A percentile compares a stretch with the other conserved stretches of the same genome.
phyloP scores from a whole-genome alignment of 2,797 vertebrate genomes.

The Epinephelus awoara region DNA sequence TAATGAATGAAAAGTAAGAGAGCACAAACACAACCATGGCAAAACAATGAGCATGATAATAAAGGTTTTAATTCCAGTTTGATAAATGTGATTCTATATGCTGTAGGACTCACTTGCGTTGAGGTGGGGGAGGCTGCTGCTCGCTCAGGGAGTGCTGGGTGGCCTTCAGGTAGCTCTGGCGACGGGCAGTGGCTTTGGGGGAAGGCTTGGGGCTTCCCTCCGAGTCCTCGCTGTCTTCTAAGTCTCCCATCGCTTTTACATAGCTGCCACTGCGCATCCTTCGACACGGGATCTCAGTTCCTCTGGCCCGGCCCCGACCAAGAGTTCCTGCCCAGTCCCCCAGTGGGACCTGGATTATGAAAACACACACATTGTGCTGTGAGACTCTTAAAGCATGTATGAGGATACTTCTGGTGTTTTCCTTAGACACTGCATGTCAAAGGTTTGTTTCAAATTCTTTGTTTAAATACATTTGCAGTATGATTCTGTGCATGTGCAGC shows the following conservation, averaged over 20 bases:
- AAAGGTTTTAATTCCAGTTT: background rate
- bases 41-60: constrained; percentile 44
- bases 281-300: constrained; percentile 95
- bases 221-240: constrained; percentile 96
- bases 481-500: constrained; percentile 17
- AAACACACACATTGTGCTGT: background rate
- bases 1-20: constrained; percentile 44
- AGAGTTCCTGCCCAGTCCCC: constrained; percentile 94
- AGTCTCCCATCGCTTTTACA: constrained; percentile 98
- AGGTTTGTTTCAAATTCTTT: background rate
- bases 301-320: constrained; percentile 83
- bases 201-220: constrained; percentile 97
- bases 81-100: background rate
- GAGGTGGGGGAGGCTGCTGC: constrained; percentile 90
- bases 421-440: no score
- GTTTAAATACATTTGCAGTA: background rate
- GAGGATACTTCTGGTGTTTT: background rate
- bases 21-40: constrained; percentile 34
- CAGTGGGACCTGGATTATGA: constrained; percentile 90
- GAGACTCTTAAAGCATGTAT: background rate
- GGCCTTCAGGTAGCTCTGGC: constrained; percentile 99
- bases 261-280: constrained; percentile 99
- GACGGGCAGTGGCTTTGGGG: constrained; percentile 95
- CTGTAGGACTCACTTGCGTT: constrained; percentile 89
- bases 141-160: constrained; percentile 97